Base-by-base conservation (phyloP, 2,888 invertebrate genomes). In the Leptopilina drosophilae region DNA sequence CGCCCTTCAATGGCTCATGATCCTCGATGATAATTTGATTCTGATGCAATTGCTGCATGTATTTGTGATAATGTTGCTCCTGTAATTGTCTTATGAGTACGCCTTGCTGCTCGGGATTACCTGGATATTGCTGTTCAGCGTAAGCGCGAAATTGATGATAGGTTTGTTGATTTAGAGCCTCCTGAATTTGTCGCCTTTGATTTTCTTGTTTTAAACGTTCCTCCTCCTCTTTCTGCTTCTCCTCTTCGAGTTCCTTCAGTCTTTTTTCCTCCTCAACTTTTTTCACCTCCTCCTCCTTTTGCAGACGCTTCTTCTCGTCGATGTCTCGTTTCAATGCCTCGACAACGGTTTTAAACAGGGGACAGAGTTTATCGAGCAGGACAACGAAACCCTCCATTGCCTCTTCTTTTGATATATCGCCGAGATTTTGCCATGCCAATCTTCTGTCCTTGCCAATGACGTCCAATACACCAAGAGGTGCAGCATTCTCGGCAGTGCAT, bases 11-110 rank as follows among this genome's bases (percentile, higher is more conserved):
- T 1, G 82, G 87, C 82, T 82, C 83, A 9, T 86, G 87, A 76
- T 91, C 90, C 62, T 91, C 91, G 5, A 87, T 83, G 14, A 94
- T 79, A 2, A 86, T 78, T 66, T 90, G 89, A 78, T 89, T 91
- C 56, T 93, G 93, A 0, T 95, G 95, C 62, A 99, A 93, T 91
- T 99, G 99, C 88, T 98, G 97, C 95, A 99, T 98, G 92, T 99
- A 99, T 90, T 99, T 99, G 90, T 98, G 98, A 91, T 98, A 99
- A 92, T 99, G 99, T 89, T 99, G 98, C 87, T 99, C 99, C 92
- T 99, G 99, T 67, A 99, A 93, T 90, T 99, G 99, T 78, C 96
- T 94, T 80, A 99, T 97, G 42, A 99, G 93, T 64, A 97, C 95
- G 0, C 97, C 98, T 94, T 99, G 99, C 93, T 99, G 96, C 86